A percentile compares a stretch with the other conserved stretches of the same genome.
Evolutionary conservation across 2,888 invertebrate species (phyloP).

Genomic region (Drosophila austrosaltans): DNA sequence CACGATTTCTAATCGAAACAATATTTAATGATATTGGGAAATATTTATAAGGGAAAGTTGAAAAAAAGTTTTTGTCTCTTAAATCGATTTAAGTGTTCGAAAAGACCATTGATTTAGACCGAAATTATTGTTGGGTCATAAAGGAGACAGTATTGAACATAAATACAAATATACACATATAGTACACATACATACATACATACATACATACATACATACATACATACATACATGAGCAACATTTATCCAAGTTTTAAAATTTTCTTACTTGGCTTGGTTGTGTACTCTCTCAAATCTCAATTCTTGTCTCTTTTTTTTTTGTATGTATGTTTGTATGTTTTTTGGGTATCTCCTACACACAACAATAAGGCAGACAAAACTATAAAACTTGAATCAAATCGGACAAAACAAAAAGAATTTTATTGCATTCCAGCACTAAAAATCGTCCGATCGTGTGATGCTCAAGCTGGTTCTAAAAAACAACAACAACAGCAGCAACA

Average conservation of each 20-base stretch:
- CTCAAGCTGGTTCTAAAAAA: constrained; percentile 54
- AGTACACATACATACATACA: background rate
- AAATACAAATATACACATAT: background rate
- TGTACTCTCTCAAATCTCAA: background rate
- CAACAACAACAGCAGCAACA: constrained; percentile 11
- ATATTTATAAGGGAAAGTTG: constrained; percentile 7
- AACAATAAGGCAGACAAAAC: constrained; percentile 68
- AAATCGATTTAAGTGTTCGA: constrained; percentile 2
- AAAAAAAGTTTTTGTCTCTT: background rate
- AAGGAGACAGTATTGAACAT: constrained; percentile 2
- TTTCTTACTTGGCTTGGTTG: background rate
- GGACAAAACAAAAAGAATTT: constrained; percentile 76
- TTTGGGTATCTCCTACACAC: constrained; percentile 69
- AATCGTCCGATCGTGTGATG: constrained; percentile 73
- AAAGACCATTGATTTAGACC: constrained; percentile 10
- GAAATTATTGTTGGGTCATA: constrained; percentile 10
- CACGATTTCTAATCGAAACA: background rate
- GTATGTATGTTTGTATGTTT: constrained; percentile 20
- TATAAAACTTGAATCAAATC: constrained; percentile 79
- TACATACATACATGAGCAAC: background rate
- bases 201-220: background rate
- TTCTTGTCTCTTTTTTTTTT: background rate
- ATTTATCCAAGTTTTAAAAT: background rate
- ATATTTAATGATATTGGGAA: background rate
- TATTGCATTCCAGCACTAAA: constrained; percentile 80